These are phyloP conservation scores for Hololepta plana DNA, from an alignment of 2,888 invertebrate species.

Conservation along the genomic window DNA sequence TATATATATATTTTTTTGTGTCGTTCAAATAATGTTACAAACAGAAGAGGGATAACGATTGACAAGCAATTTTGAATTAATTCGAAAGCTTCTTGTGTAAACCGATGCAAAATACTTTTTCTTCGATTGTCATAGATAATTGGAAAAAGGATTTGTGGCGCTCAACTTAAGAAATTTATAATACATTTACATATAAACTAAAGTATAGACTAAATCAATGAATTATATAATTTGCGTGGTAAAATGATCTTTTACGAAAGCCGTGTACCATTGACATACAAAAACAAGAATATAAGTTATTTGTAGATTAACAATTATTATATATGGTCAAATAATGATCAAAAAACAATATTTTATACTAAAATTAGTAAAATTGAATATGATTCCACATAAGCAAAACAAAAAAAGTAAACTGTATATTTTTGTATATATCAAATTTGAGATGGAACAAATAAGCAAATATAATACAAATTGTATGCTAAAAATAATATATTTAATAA, in stretches of 20 bases:
- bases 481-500: conserved; percentile 11
- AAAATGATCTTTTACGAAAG: too few relatives aligned
- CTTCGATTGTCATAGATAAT: conserved; percentile 12
- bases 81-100: too few relatives aligned
- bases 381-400: conserved; percentile 24
- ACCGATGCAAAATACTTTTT: too few relatives aligned
- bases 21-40: conserved; percentile 1
- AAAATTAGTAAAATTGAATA: conserved; percentile 20
- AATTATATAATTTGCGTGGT: too few relatives aligned
- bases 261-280: too few relatives aligned
- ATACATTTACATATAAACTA: too few relatives aligned
- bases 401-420: too few relatives aligned
- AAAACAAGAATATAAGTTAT: conserved; percentile 12
- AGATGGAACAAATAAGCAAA: conserved; percentile 19
- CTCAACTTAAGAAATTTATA: too few relatives aligned
- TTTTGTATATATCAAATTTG: conserved; percentile 27
- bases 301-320: conserved; percentile 6
- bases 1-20: conserved; percentile 7
- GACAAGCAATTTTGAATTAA: conserved; percentile 4
- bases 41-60: neutral
- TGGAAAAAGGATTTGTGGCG: too few relatives aligned
- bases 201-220: too few relatives aligned
- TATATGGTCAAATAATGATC: too few relatives aligned
- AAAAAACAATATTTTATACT: conserved; percentile 16
- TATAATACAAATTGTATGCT: too few relatives aligned